phyloP scores from a whole-genome alignment of 2,113 vertebrate species.

The Elachura formosa region DNA sequence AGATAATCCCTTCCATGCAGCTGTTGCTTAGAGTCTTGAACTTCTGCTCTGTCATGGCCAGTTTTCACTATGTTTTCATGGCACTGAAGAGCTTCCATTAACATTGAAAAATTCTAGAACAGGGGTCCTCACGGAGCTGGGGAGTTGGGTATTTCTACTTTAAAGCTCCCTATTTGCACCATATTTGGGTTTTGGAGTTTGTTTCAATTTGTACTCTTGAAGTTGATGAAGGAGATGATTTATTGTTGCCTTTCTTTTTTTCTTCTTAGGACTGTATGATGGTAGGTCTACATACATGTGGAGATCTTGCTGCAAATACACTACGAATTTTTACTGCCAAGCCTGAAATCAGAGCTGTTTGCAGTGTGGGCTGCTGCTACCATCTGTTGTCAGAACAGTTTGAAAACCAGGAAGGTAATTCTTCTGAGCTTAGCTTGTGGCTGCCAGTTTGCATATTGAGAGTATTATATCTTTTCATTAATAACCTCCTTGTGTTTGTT shows the following conservation, averaged over 20 bases:
- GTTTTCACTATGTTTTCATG: neutral
- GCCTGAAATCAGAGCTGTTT: slow-evolving; percentile 86
- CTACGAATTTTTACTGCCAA: slow-evolving; percentile 85
- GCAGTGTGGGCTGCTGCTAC: slow-evolving; percentile 94
- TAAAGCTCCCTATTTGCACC: neutral
- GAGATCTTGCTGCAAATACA: slow-evolving; percentile 86
- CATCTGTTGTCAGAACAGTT: slow-evolving; percentile 94
- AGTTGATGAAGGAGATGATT: neutral
- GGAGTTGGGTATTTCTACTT: neutral
- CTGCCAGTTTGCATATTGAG: neutral
- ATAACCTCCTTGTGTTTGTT: neutral
- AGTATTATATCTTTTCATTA: neutral
- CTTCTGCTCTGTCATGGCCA: neutral
- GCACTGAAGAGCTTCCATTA: neutral
- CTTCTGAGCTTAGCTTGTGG: neutral
- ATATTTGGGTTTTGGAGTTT: neutral
- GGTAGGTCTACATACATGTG: slow-evolving; percentile 95
- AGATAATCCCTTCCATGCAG: neutral
- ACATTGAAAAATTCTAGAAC: neutral
- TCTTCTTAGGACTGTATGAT: slow-evolving; percentile 82
- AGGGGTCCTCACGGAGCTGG: neutral
- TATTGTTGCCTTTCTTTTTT: neutral
- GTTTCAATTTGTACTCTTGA: neutral
- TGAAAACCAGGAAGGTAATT: slow-evolving; percentile 76
- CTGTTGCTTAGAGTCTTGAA: neutral